Base-by-base conservation (phyloP, 2,888 invertebrate species). In the Apamea monoglypha region DNA sequence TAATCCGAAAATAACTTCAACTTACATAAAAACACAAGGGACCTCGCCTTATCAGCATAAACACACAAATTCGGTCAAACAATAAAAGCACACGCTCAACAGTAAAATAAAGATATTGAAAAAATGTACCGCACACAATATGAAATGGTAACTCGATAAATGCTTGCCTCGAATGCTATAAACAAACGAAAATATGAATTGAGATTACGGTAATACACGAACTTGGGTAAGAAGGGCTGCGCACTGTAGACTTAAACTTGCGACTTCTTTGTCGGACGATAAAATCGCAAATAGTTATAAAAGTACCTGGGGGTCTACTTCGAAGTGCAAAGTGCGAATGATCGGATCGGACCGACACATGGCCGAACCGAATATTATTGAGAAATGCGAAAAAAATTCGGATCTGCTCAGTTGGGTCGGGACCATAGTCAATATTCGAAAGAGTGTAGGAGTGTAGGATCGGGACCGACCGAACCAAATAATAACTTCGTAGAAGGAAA, bases 151-250 rank as follows among this genome's bases (percentile, higher is more conserved):
- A 92, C 86, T 87, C 91, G 93, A 94, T 95, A 94, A 95, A 94
- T 91, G 89, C 87, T 89, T 89, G 89, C 89, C 86, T 88, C 89
- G 82, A 87, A 91, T 86, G 91, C 92, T 89, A 92, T 95, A 95
- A 95, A 95, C 92, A 95, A 93, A 94, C 90, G 87, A 94, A 95
- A 95, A 95, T 96, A 96, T 95, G 94, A 94, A 94, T 93, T 91
- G 90, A 95, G 95, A 96, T 95, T 94, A 94, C 90, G 80, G 87
- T 90, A 90, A 91, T 91, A 91, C 88, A 91, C 89, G 87, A 91
- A 91, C 90, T 88, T 89, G 86, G 77, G 81, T 89, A 85, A 90
- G 88, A 75, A 12, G 18, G 25, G 59, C 40, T 44, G 67, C 53
- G 36, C 84, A 89, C 66, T 67, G n/a, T n/a, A 67, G 64, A 76